Conservation (phyloP, 2,113 vertebrate genomes). For the Catharus minimus region DNA sequence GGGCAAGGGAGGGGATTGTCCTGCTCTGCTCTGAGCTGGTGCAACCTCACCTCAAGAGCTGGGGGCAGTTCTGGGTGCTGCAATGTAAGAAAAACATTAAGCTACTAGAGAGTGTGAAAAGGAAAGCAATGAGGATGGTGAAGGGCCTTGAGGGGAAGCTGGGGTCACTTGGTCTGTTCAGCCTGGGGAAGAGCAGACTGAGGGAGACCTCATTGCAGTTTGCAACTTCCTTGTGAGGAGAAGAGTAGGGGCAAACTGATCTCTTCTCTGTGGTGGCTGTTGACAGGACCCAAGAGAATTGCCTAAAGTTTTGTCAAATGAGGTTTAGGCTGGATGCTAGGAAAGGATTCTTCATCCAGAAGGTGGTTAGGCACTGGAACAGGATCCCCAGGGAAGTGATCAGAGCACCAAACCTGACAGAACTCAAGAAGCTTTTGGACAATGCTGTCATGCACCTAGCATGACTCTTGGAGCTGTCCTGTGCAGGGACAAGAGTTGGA, state of each 20-base stretch:
- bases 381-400: not conserved
- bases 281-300: not conserved
- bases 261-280: not conserved
- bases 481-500: not conserved
- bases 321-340: not conserved
- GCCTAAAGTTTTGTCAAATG: not conserved
- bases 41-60: rapidly evolving
- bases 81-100: not conserved
- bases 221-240: rapidly evolving
- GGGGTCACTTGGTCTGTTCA: not conserved
- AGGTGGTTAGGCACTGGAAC: rapidly evolving
- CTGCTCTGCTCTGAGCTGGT: rapidly evolving
- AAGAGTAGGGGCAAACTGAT: not conserved
- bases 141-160: not conserved
- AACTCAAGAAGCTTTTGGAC: not conserved
- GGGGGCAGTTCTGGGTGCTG: rapidly evolving
- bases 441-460: not conserved
- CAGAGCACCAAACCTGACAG: not conserved
- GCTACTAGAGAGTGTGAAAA: rapidly evolving
- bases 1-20: not conserved
- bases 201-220: rapidly evolving
- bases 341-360: not conserved
- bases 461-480: not conserved
- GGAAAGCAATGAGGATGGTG: rapidly evolving
- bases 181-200: not conserved